Conservation (phyloP, 2,113 vertebrate genomes). For the Neodontobutis hainanensis region DNA sequence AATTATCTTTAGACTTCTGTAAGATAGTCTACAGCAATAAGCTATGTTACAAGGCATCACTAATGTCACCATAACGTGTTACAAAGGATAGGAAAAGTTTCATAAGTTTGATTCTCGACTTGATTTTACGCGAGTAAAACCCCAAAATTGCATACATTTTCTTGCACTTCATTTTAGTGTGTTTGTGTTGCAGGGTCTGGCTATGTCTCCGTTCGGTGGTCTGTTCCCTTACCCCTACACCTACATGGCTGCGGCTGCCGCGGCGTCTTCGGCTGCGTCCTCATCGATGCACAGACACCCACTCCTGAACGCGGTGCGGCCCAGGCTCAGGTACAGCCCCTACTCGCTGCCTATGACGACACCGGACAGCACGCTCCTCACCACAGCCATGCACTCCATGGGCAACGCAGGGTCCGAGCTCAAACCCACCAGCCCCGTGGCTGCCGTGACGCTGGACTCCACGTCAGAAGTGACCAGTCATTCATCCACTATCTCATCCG, state of each 20-base stretch:
- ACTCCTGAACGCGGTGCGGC: constrained; percentile 90
- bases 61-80: too few relatives aligned
- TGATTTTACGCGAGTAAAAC: background rate
- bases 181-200: constrained; percentile 83
- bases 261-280: constrained; percentile 84
- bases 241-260: constrained; percentile 93
- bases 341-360: constrained; percentile 90
- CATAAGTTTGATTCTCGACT: background rate
- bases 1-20: too few relatives aligned
- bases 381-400: constrained; percentile 84
- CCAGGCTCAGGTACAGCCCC: constrained; percentile 94
- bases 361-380: constrained; percentile 88
- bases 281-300: constrained; percentile 91
- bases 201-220: constrained; percentile 94
- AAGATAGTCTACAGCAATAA: too few relatives aligned
- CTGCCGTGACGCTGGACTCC: constrained; percentile 87
- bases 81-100: too few relatives aligned
- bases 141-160: background rate
- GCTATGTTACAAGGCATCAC: background rate
- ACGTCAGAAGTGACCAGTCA: constrained; percentile 93
- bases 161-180: background rate
- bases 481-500: constrained; percentile 88
- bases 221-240: constrained; percentile 96
- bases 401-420: constrained; percentile 71
- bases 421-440: constrained; percentile 86